Conservation (phyloP, 2,888 invertebrate genomes). For the Ennomos fuscantarius region DNA sequence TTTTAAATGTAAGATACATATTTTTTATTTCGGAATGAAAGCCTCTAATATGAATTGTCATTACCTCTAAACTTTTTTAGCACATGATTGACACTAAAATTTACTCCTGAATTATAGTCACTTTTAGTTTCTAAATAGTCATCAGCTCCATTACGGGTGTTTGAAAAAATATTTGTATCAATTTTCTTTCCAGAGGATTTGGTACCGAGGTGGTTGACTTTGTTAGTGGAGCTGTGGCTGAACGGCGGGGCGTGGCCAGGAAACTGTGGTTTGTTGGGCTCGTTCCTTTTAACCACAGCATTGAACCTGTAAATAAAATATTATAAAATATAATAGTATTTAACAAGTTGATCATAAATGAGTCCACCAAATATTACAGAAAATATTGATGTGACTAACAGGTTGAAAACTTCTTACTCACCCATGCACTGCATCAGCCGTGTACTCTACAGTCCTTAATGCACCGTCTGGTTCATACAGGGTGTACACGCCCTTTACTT, state of each 20-base stretch:
- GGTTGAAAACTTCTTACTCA: no score
- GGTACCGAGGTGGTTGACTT: conserved; percentile 40
- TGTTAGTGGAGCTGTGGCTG: conserved; percentile 38
- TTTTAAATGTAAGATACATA: no score
- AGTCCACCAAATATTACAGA: no score
- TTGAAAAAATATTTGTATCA: conserved; percentile 26
- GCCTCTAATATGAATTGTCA: conserved; percentile 14
- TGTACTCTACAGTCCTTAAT: conserved; percentile 77
- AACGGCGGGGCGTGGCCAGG: conserved; percentile 44
- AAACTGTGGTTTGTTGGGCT: conserved; percentile 56
- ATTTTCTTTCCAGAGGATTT: conserved; percentile 20
- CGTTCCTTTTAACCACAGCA: conserved; percentile 67
- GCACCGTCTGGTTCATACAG: conserved; percentile 82
- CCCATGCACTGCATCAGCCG: conserved; percentile 78
- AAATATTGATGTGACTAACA: no score
- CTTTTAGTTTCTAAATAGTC: conserved; percentile 37
- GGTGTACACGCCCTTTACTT: conserved; percentile 77
- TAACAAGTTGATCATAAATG: no score
- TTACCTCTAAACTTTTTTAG: conserved; percentile 30
- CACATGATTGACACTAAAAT: conserved; percentile 60
- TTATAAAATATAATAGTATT: no score
- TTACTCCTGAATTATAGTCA: conserved; percentile 51
- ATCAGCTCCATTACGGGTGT: conserved; percentile 32
- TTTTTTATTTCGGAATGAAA: no score
- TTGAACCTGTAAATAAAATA: conserved; percentile 60